phyloP scores from a whole-genome alignment of 2,113 vertebrate genomes.

The Bubo bubo region DNA sequence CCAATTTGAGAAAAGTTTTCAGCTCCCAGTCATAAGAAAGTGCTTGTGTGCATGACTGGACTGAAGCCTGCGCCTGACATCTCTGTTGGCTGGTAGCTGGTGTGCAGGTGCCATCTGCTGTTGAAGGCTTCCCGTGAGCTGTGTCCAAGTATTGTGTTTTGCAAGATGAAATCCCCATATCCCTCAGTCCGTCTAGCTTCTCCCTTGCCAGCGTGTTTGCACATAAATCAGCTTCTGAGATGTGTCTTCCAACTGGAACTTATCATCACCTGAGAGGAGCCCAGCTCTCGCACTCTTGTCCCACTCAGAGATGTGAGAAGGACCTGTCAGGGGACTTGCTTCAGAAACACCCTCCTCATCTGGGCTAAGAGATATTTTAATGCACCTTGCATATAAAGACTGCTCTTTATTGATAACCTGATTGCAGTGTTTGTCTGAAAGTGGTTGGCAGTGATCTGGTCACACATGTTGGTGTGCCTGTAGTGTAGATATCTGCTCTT shows the following conservation, averaged over 20 bases:
- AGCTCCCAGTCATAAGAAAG: fast-evolving
- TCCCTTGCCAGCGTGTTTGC: neutral
- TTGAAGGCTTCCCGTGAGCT: neutral
- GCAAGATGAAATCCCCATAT: neutral
- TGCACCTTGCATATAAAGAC: too few relatives aligned
- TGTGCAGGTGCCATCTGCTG: neutral
- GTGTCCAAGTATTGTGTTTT: neutral
- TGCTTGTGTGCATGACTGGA: neutral
- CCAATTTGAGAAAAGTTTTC: neutral
- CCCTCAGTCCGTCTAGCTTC: neutral
- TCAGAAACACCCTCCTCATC: neutral
- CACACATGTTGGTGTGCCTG: fast-evolving
- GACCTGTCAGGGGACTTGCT: neutral
- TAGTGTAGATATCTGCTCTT: neutral
- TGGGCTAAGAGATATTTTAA: neutral
- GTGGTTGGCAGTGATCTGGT: neutral
- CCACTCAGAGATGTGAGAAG: neutral
- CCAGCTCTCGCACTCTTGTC: fast-evolving
- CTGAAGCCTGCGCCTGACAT: neutral
- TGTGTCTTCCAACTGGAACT: neutral
- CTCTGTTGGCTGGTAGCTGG: neutral
- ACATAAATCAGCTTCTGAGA: neutral
- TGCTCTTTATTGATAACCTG: neutral
- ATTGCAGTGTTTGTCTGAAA: neutral
- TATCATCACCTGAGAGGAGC: neutral